phyloP scores from a whole-genome alignment of 64 coral and sea anemone genomes.

The Montipora capricornis region DNA sequence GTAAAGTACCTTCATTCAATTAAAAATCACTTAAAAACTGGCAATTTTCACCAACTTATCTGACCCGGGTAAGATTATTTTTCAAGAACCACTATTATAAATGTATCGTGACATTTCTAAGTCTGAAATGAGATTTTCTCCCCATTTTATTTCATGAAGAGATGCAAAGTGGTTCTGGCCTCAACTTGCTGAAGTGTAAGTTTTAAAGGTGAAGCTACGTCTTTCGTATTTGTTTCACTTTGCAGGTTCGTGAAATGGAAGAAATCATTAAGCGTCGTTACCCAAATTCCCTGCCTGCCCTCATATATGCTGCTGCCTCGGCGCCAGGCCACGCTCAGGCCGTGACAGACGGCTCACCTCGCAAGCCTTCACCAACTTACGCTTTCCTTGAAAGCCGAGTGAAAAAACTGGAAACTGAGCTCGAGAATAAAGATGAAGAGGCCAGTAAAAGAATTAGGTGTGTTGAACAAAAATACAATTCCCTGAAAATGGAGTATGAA shows the following conservation, averaged over 20 bases:
- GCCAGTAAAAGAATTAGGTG: conserved; percentile 84
- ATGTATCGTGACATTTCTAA: too few relatives aligned
- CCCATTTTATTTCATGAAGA: too few relatives aligned
- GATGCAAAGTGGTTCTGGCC: too few relatives aligned
- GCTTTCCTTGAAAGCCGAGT: conserved; percentile 85
- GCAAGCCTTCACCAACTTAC: conserved; percentile 87
- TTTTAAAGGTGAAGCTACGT: too few relatives aligned
- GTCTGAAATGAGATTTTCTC: not conserved
- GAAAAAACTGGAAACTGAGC: conserved; percentile 90
- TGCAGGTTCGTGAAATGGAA: conserved; percentile 97
- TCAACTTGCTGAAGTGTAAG: too few relatives aligned
- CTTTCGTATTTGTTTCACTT: not conserved
- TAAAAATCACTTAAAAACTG: too few relatives aligned
- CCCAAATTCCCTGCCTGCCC: conserved; percentile 94
- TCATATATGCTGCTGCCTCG: conserved; percentile 95
- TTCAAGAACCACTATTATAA: too few relatives aligned
- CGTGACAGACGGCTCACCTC: conserved; percentile 70
- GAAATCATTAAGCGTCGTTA: conserved; percentile 98
- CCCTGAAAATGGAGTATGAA: conserved; percentile 91
- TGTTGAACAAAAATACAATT: conserved; percentile 97
- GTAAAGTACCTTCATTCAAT: too few relatives aligned
- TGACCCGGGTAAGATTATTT: too few relatives aligned
- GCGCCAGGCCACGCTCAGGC: conserved; percentile 88
- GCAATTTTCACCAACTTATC: not conserved
- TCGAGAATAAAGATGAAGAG: conserved; percentile 93